Evolutionary conservation across 2,113 vertebrate genomes (phyloP).

Genomic region (Pampusana beccarii): DNA sequence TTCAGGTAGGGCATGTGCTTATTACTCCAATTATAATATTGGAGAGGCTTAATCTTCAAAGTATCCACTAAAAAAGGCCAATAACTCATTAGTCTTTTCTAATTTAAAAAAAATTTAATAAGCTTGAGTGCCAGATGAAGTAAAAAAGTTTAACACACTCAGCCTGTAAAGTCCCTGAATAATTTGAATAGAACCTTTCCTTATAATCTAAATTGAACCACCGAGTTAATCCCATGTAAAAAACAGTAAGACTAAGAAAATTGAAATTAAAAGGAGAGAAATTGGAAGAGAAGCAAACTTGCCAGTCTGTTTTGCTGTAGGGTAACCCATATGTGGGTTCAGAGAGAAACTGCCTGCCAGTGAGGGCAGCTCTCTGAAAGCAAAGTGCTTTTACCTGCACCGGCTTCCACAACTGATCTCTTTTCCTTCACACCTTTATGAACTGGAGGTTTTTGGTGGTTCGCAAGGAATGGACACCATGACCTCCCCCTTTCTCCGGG

Average conservation of each 20-base stretch:
- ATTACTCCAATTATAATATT: neutral
- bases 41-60: neutral
- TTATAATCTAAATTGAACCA: neutral
- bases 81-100: neutral
- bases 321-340: neutral
- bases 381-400: neutral
- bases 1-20: neutral
- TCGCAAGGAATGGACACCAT: neutral
- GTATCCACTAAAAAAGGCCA: neutral
- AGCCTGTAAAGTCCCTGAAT: neutral
- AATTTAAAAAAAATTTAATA: neutral
- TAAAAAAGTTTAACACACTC: neutral
- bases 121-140: neutral
- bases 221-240: neutral
- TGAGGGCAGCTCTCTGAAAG: neutral
- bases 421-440: neutral
- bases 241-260: neutral
- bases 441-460: neutral
- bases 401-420: neutral
- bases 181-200: slow-evolving; percentile 12
- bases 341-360: neutral
- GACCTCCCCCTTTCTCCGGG: neutral
- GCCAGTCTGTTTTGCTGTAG: neutral
- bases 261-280: neutral
- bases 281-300: neutral